A percentile compares a stretch with the other conserved stretches of the same genome.
phyloP scores from a whole-genome alignment of 2,888 invertebrate genomes.

The Acanthococcus lagerstroemiae region DNA sequence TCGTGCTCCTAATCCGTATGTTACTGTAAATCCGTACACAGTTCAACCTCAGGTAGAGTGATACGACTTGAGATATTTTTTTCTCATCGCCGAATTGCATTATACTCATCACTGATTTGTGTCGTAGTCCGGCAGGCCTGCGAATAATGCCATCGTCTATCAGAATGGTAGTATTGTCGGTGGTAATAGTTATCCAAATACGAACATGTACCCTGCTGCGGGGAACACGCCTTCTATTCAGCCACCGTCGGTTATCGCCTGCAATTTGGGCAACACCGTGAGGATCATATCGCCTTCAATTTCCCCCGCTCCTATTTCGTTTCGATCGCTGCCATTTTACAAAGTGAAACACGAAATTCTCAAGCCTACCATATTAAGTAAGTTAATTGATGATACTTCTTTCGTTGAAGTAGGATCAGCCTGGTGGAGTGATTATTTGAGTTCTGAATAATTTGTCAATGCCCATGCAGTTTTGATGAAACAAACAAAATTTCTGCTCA shows the following conservation, averaged over 20 bases:
- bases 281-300: slow-evolving; percentile 37
- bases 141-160: neutral
- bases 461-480: too few species aligned
- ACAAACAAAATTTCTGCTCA: too few species aligned
- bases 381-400: neutral
- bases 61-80: neutral
- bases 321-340: slow-evolving; percentile 86
- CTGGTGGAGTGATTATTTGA: too few species aligned
- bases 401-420: too few species aligned
- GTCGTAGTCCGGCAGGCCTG: neutral
- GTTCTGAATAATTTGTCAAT: too few species aligned
- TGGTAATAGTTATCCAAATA: neutral
- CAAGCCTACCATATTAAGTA: slow-evolving; percentile 72
- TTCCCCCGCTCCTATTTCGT: slow-evolving; percentile 51
- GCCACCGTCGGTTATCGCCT: neutral
- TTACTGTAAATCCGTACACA: neutral
- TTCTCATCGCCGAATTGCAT: neutral
- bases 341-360: slow-evolving; percentile 77
- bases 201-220: neutral
- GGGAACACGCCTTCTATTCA: neutral
- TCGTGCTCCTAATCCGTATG: neutral
- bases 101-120: neutral
- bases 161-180: neutral
- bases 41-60: neutral
- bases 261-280: slow-evolving; percentile 1